Conservation (phyloP, 2,888 invertebrate genomes). For the Scaptomyza flava region DNA sequence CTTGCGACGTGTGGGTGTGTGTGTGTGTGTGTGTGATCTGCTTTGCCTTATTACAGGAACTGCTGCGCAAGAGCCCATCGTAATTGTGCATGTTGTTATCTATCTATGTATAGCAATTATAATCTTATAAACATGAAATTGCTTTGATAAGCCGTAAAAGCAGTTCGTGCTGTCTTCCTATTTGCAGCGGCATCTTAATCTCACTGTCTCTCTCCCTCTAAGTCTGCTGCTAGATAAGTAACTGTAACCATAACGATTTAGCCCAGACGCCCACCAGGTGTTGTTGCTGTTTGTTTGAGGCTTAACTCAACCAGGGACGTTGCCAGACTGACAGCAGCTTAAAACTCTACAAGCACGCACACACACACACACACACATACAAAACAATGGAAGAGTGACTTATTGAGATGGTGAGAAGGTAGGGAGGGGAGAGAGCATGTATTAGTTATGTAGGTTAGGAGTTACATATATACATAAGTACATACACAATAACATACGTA, state of each 20-base stretch:
- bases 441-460: constrained; percentile 51
- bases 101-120: constrained; percentile 42
- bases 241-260: constrained; percentile 48
- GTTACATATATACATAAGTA: constrained; percentile 19
- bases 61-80: constrained; percentile 5
- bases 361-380: not conserved
- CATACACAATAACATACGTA: not conserved
- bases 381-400: not conserved
- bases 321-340: constrained; percentile 48
- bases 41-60: not conserved
- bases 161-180: constrained; percentile 5
- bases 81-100: constrained; percentile 20
- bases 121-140: constrained; percentile 52
- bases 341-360: constrained; percentile 4
- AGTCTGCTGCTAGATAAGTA: constrained; percentile 36
- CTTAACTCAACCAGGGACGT: constrained; percentile 41
- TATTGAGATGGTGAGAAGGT: constrained; percentile 1
- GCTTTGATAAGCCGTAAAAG: constrained; percentile 57
- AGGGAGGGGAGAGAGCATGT: constrained; percentile 18
- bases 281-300: constrained; percentile 28
- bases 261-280: constrained; percentile 28
- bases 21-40: not conserved
- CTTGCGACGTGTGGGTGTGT: not conserved
- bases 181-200: constrained; percentile 8
- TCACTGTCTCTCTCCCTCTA: not conserved